Evolutionary conservation across 2,888 invertebrate species (phyloP), one percentile per base, ranked within the genome.

Genomic region (Clanis bilineata): DNA sequence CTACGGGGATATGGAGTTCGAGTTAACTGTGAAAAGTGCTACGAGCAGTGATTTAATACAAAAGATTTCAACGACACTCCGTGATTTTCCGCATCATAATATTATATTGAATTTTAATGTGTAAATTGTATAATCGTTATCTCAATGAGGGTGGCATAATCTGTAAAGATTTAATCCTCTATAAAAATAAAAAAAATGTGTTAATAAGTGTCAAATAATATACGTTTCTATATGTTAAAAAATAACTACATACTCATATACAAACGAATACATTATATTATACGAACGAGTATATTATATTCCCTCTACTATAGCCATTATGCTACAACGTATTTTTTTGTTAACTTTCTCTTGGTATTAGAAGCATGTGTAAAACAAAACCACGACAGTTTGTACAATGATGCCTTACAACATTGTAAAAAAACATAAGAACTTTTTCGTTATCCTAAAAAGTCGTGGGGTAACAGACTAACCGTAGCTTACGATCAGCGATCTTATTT

Each of bases 61-160:
- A 88, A 89, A 87, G 88, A 90, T 81, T 77, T 90, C 88, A 89
- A 90, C 87, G 87, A 71, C 51, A 5, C 32, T 28, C 51, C 10
- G 51, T 32, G 51, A 51, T 51, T 45, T 22, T 36, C n/a, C n/a
- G 36, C 1, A 12, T 36, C 12, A 12, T 10, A 7, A 12, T 25
- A 25, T 25, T 25, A 12, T 25, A 25, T 25, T 25, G 25, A 25
- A 25, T 25, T 64, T 64, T 62, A n/a, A n/a, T n/a, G n/a, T n/a
- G n/a, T n/a, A n/a, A n/a, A n/a, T n/a, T n/a, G n/a, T n/a, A n/a
- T n/a, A n/a, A n/a, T n/a, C n/a, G n/a, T n/a, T n/a, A n/a, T n/a
- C n/a, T n/a, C n/a, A n/a, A n/a, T n/a, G n/a, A n/a, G n/a, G n/a
- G n/a, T n/a, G n/a, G n/a, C n/a, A n/a, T n/a, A n/a, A n/a, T n/a